Evolutionary conservation across 2,113 vertebrate genomes (phyloP).

Genomic region (Scopus umbretta): DNA sequence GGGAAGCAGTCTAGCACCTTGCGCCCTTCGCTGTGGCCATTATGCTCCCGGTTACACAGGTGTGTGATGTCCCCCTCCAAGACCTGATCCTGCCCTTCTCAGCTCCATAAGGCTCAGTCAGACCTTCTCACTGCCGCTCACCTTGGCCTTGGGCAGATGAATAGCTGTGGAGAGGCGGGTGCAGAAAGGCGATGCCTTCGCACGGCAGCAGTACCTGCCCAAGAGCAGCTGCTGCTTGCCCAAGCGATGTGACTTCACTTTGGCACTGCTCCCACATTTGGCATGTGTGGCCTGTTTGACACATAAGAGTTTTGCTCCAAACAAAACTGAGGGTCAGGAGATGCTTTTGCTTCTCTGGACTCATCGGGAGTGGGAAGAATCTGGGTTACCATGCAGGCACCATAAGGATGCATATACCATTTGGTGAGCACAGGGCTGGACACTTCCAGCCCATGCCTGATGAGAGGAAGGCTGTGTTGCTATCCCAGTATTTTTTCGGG

Average conservation of each 20-base stretch:
- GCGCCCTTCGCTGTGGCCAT: neutral
- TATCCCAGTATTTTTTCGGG: neutral
- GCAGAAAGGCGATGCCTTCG: accelerated
- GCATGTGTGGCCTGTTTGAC: neutral
- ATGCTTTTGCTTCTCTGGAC: neutral
- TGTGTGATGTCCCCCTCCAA: neutral
- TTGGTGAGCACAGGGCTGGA: neutral
- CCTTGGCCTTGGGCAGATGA: neutral
- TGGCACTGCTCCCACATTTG: neutral
- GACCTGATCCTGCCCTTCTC: neutral
- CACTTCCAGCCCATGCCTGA: neutral
- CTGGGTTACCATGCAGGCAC: neutral
- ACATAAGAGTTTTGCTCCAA: neutral
- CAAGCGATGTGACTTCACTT: neutral
- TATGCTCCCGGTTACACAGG: neutral
- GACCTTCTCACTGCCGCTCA: accelerated
- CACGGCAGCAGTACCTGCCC: neutral
- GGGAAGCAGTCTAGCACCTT: neutral
- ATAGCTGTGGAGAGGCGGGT: neutral
- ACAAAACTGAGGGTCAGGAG: neutral
- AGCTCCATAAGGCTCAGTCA: neutral
- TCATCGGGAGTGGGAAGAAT: neutral
- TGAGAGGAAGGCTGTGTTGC: neutral
- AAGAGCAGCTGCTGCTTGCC: neutral
- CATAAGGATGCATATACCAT: neutral